Conservation (phyloP, 2,888 invertebrate genomes). For the Glaucopsyche alexis region DNA sequence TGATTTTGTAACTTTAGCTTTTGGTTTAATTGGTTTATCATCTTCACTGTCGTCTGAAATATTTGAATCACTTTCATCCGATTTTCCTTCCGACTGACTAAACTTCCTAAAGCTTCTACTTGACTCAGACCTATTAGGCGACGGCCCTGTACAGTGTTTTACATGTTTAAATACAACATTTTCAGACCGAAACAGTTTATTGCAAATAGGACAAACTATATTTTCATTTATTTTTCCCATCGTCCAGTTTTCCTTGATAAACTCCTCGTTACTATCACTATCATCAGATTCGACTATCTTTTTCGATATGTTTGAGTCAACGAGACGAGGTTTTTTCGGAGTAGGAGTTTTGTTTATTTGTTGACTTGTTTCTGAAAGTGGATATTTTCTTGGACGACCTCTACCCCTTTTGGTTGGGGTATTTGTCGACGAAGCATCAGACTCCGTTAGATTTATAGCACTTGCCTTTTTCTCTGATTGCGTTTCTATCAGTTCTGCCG, state of each 20-base stretch:
- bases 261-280: constrained; percentile 50
- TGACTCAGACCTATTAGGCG: constrained; percentile 69
- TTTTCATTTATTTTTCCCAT: constrained; percentile 79
- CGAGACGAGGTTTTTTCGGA: constrained; percentile 63
- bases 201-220: constrained; percentile 74
- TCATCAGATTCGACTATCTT: constrained; percentile 53
- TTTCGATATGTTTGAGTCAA: constrained; percentile 54
- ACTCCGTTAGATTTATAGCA: constrained; percentile 41
- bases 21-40: constrained; percentile 52
- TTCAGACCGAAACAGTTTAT: constrained; percentile 72
- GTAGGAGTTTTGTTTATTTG: constrained; percentile 51
- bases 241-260: constrained; percentile 71
- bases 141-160: constrained; percentile 74
- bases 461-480: constrained; percentile 55
- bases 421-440: constrained; percentile 46
- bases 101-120: constrained; percentile 56
- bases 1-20: constrained; percentile 49
- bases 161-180: constrained; percentile 77
- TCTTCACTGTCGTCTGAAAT: constrained; percentile 52
- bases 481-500: constrained; percentile 69
- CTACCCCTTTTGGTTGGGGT: constrained; percentile 69
- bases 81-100: constrained; percentile 56
- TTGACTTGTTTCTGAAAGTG: constrained; percentile 53
- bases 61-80: constrained; percentile 53
- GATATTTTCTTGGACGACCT: constrained; percentile 71